Base-by-base conservation (phyloP, 1,140 invertebrate genomes). In the Drosophila varians region DNA sequence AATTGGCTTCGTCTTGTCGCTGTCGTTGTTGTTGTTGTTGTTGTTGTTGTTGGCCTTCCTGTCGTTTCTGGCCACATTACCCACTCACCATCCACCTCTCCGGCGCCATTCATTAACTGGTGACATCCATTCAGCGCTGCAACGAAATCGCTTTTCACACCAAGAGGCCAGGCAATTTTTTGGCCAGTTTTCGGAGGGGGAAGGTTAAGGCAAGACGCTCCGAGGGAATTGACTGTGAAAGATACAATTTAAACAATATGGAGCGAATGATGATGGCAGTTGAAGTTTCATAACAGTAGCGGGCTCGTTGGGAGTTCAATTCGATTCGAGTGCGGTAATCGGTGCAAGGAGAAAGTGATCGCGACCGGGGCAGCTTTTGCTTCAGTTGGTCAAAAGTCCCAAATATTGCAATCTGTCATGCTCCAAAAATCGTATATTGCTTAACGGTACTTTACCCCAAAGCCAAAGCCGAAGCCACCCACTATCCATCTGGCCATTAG, bases 151-250 rank as follows among this genome's bases (percentile, higher is more conserved):
- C 16, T 42, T n/a, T n/a, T n/a, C n/a, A n/a, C n/a, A n/a, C n/a
- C n/a, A n/a, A n/a, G n/a, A n/a, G n/a, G n/a, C n/a, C n/a, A n/a
- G n/a, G n/a, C n/a, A n/a, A n/a, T n/a, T n/a, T n/a, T n/a, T n/a
- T n/a, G n/a, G n/a, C n/a, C n/a, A n/a, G n/a, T n/a, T n/a, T n/a
- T n/a, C n/a, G n/a, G n/a, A n/a, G n/a, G n/a, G n/a, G n/a, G n/a
- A n/a, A n/a, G n/a, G n/a, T n/a, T n/a, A n/a, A n/a, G n/a, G n/a
- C n/a, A n/a, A n/a, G 42, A 72, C 53, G 49, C 51, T 51, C 61
- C 34, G 31, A 68, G 60, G 71, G 60, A 49, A 64, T 78, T 34
- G 31, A 60, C 34, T 78, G 75, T 61, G 38, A 43, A 51, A 52
- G 62, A 66, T 38, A 43, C 28, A 31, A 61, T 57, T 25, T 65